A percentile compares a stretch with the other conserved stretches of the same genome.
Evolutionary conservation across 2,888 invertebrate genomes (phyloP).

Genomic region (Drosophila diplacantha): DNA sequence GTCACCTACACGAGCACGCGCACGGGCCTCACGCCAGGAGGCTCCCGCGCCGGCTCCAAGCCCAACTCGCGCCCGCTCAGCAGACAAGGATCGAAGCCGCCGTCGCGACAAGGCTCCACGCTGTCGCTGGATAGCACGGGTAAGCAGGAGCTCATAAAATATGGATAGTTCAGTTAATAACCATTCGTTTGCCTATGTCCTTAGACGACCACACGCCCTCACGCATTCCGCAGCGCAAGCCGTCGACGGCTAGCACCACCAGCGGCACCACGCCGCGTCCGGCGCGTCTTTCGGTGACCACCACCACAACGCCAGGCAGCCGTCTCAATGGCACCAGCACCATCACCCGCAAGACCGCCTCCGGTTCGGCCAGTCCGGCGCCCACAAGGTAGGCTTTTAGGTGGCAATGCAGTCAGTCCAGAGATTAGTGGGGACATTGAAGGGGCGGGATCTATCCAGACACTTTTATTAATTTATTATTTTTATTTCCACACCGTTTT

Average conservation of each 20-base stretch:
- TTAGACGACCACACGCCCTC: conserved; percentile 82
- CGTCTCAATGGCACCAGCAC: conserved; percentile 82
- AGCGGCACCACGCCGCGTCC: conserved; percentile 79
- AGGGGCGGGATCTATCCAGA: conserved; percentile 4
- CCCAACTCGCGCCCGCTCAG: conserved; percentile 92
- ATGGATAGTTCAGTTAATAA: too few relatives aligned
- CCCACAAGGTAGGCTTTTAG: conserved; percentile 83
- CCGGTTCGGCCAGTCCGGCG: conserved; percentile 87
- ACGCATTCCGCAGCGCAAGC: conserved; percentile 87
- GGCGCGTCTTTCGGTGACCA: conserved; percentile 80
- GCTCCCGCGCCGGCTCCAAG: conserved; percentile 85
- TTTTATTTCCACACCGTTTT: conserved; percentile 63
- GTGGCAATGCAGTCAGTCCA: not conserved
- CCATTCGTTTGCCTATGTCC: not conserved
- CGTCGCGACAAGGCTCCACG: conserved; percentile 95
- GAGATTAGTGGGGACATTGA: conserved; percentile 11
- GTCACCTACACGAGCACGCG: conserved; percentile 82
- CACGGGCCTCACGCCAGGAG: conserved; percentile 85
- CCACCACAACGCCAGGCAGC: conserved; percentile 77
- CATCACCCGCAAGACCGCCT: conserved; percentile 83
- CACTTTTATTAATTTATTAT: conserved; percentile 55
- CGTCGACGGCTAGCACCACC: conserved; percentile 81
- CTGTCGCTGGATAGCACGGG: conserved; percentile 93
- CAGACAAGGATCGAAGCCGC: conserved; percentile 92
- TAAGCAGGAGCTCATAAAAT: conserved; percentile 65